These are phyloP conservation scores for Okapia johnstoni DNA, from an alignment of 2,113 vertebrate species.

Conservation along the genomic window DNA sequence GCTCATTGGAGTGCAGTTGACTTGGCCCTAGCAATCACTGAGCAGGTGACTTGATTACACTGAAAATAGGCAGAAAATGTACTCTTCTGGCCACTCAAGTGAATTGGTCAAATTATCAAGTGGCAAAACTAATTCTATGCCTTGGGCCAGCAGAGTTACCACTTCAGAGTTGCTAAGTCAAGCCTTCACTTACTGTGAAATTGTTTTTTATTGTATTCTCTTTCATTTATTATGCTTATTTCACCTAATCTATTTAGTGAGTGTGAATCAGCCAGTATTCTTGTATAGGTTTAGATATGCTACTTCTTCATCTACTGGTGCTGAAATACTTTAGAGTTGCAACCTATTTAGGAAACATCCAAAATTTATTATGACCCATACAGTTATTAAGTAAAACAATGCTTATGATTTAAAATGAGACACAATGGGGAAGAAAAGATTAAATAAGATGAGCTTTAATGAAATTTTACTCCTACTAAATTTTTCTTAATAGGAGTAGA, in stretches of 20 bases:
- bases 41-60: constrained; percentile 86
- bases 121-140: constrained; percentile 87
- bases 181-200: constrained; percentile 84
- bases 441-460: constrained; percentile 1
- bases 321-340: constrained; percentile 30
- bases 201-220: constrained; percentile 85
- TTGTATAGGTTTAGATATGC: constrained; percentile 69
- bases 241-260: constrained; percentile 79
- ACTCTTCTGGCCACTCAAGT: constrained; percentile 85
- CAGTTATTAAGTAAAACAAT: background rate
- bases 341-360: background rate
- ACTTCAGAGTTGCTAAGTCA: constrained; percentile 85
- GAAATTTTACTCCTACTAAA: background rate
- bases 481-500: constrained; percentile 40
- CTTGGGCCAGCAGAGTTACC: constrained; percentile 84
- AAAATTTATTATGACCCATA: background rate
- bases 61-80: constrained; percentile 89
- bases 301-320: constrained; percentile 12
- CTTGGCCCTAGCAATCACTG: constrained; percentile 70
- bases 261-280: constrained; percentile 67
- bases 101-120: constrained; percentile 88
- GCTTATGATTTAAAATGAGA: constrained; percentile 9
- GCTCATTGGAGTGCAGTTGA: constrained; percentile 57
- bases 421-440: background rate
- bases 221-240: constrained; percentile 89